Conservation (phyloP, 2,113 vertebrate genomes). For the Pomatorhinus ruficollis region DNA sequence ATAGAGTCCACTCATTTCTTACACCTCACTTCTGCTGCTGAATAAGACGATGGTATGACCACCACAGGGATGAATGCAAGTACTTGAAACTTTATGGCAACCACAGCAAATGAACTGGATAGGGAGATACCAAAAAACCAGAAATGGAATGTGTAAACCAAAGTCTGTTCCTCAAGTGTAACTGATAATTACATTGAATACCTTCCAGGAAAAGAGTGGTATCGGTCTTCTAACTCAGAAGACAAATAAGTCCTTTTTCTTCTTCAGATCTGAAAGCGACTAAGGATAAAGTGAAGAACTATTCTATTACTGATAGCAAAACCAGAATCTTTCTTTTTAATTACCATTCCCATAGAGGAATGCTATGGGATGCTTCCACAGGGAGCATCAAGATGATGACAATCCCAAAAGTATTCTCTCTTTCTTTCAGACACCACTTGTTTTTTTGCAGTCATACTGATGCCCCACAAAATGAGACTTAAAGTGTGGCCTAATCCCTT, state of each 20-base stretch:
- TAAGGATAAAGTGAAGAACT: neutral
- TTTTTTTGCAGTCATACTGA: neutral
- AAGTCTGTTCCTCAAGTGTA: neutral
- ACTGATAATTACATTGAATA: neutral
- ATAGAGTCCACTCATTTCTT: neutral
- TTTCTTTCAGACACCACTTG: neutral
- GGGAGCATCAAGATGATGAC: neutral
- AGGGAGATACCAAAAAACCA: neutral
- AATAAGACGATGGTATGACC: neutral
- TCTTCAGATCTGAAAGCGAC: neutral
- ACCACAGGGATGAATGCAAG: neutral
- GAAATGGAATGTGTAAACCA: neutral
- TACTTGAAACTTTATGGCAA: neutral
- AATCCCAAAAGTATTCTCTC: neutral
- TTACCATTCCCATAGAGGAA: neutral
- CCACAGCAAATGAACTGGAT: neutral
- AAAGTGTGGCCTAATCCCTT: neutral
- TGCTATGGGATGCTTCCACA: no score
- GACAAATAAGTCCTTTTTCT: neutral
- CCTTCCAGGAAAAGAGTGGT: neutral
- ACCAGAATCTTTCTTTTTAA: neutral
- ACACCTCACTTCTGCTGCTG: neutral
- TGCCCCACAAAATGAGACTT: accelerated
- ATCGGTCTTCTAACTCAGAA: neutral
- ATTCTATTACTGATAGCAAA: neutral